Base-by-base conservation (phyloP, 2,797 vertebrate species). In the Thripadectes ignobilis region DNA sequence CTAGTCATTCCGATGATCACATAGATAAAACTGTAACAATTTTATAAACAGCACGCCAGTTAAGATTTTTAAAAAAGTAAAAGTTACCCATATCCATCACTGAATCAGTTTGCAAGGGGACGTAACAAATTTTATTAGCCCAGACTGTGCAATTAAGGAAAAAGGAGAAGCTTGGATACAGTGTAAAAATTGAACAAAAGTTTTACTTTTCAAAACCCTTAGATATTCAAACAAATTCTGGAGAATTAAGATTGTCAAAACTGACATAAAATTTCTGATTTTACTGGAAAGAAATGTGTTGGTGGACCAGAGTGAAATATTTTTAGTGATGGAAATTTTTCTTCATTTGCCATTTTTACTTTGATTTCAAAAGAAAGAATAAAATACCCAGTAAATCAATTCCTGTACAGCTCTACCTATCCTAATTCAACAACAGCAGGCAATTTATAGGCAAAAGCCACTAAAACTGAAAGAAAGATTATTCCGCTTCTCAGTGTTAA, bases 121-220 rank as follows among this genome's bases (percentile, higher is more conserved):
- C 43, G 24, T 38, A 87, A 74, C 48, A 57, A 84, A 74, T 73
- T 92, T 84, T 71, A 92, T 92, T 88, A 94, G 88, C 65, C 24
- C 79, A 94, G 85, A 94, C 62, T 39, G 89, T 88, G 30, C 54
- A 91, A 84, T 89, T 84, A 92, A 69, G 66, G 10, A 76, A 91
- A 85, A 81, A 75, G 88, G 45, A 72, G 8, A 91, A 85, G 82
- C 24, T 32, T 77, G 54, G 19, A 41, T 81, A 54, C 54, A 84
- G 58, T 62, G 54, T 38, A 78, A 85, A 92, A 89, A 77, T 12
- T 62, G 30, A 95, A 84, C n/a, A 65, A 55, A 63, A 30, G 20
- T 62, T 89, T 49, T 63, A 38, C 76, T 89, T 91, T 75, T 88
- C 6, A 26, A 46, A 81, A 71, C n/a, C 57, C 15, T 9, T 10